Conservation (phyloP, 2,113 vertebrate species). For the Scalopus aquaticus region DNA sequence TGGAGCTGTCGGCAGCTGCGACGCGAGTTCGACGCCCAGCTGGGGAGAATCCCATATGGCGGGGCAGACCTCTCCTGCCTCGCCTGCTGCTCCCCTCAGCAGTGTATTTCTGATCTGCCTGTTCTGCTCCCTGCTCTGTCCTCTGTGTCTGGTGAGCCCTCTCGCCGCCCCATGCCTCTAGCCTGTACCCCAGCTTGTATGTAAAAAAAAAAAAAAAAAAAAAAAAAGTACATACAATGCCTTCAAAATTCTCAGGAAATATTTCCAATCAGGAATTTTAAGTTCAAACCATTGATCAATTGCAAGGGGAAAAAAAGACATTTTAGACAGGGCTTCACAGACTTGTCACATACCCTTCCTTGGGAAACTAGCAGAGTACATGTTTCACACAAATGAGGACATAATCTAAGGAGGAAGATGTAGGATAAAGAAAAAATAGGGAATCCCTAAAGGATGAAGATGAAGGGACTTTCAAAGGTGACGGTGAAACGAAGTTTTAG, state of each 20-base stretch:
- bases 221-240: too few species aligned
- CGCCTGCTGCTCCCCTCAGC: too few species aligned
- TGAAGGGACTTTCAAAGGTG: background rate
- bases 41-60: too few species aligned
- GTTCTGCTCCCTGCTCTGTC: too few species aligned
- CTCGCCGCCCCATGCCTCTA: too few species aligned
- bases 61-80: too few species aligned
- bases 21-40: too few species aligned
- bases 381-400: background rate
- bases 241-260: conserved; percentile 21
- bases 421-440: background rate
- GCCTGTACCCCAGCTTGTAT: too few species aligned
- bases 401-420: background rate
- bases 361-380: background rate
- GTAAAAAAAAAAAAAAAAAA: too few species aligned
- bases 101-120: too few species aligned
- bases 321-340: background rate
- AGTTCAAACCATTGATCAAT: background rate
- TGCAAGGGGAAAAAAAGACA: background rate
- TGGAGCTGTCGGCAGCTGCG: too few species aligned
- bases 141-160: too few species aligned
- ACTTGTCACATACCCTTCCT: background rate
- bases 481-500: background rate
- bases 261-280: background rate
- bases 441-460: background rate